Base-by-base conservation (phyloP, 2,888 invertebrate species). In the Melipona beecheii region DNA sequence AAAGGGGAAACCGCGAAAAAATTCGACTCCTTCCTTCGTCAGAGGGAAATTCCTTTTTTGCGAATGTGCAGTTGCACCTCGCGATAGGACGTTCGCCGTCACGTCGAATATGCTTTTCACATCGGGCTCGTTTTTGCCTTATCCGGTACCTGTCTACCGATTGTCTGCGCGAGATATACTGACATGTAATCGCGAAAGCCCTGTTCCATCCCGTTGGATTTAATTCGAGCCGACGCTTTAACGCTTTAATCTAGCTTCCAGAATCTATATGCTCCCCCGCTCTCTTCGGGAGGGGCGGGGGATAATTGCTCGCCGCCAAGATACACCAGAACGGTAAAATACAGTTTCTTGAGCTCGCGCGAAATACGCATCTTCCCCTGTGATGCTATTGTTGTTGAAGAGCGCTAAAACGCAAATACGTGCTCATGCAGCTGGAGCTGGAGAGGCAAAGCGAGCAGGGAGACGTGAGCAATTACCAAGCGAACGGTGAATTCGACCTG, bases 401-500 rank as follows among this genome's bases (percentile, higher is more conserved):
- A 31, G 13, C 13, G 2, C 11, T 49, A 49, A 82, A 27, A 31
- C 49, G 58, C 24, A 2, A 27, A 72, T 49, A 66, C n/a, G 17
- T 79, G 24, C 9, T 75, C 65, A 21, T 56, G 17, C 94, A 97
- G 97, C 95, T 97, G 92, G 97, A 97, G 92, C 94, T 98, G 71
- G 96, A 96, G 86, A 96, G 97, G 91, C 97, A 97, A 92, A 97
- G 97, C 75, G 97, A 97, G 92, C 96, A 97, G 91, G 98, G 98
- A 0, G 98, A 98, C 94, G 96, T 97, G 73, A 97, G 97, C 88
- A 98, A 98, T 95, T 98, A 98, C 94, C 98, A 98, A 93, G 97
- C 97, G n/a, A 98, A 98, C 94, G 98, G 98, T 1, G 98, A 98
- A 94, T 98, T 98, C 95, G 97, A 98, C 93, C 95, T 98, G 88